phyloP scores from a whole-genome alignment of 2,113 vertebrate genomes.

The Etheostoma cragini region DNA sequence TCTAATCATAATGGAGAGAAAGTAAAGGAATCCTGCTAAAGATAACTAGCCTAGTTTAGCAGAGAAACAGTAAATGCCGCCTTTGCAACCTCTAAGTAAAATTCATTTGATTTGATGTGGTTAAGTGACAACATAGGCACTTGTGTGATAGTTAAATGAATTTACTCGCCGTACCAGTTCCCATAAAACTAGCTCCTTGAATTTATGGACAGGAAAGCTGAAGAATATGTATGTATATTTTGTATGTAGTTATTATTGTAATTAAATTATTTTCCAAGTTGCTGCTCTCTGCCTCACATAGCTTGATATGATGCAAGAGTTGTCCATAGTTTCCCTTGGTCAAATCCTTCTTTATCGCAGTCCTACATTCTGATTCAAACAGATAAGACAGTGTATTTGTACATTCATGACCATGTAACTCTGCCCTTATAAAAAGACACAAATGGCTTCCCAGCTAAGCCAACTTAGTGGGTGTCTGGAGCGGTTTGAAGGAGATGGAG shows the following conservation, averaged over 20 bases:
- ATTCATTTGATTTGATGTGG: neutral
- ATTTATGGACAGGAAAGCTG: no score
- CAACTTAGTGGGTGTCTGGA: conserved; percentile 9
- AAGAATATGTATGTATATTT: no score
- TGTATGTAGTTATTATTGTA: no score
- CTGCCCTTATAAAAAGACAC: neutral
- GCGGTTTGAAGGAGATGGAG: neutral
- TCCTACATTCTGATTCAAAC: neutral
- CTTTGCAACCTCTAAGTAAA: no score
- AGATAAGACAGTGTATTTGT: conserved; percentile 7
- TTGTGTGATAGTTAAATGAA: neutral
- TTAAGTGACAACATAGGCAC: neutral
- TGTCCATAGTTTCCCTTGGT: neutral
- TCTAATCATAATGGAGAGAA: neutral
- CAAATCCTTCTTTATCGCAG: neutral
- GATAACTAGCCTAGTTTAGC: neutral
- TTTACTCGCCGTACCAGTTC: no score
- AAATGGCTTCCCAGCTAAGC: neutral
- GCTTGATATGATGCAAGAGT: neutral
- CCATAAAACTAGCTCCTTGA: no score
- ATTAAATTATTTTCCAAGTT: no score
- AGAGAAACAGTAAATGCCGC: no score
- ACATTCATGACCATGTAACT: neutral
- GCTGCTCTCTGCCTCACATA: neutral
- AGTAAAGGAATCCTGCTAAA: neutral